Percentiles rank a stretch among this genome's conserved stretches.
Conservation (phyloP, 2,113 vertebrate genomes). For the Phyllostomus discolor region DNA sequence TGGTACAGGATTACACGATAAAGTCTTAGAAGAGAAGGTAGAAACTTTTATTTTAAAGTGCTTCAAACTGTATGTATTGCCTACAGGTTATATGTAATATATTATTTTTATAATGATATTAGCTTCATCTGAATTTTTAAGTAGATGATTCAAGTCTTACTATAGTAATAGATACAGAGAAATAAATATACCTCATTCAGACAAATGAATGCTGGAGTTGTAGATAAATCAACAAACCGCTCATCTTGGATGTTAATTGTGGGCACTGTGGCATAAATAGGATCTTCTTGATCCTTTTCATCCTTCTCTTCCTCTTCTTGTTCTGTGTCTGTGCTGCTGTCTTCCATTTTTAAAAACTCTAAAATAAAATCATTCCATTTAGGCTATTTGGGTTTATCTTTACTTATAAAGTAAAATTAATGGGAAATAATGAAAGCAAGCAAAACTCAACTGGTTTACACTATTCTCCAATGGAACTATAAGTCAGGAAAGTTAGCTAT, state of each 20-base stretch:
- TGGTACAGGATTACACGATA: neutral
- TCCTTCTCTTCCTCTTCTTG: neutral
- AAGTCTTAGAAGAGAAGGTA: neutral
- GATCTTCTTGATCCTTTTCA: slow-evolving; percentile 49
- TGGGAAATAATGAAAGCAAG: neutral
- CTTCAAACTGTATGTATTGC: neutral
- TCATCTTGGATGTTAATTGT: slow-evolving; percentile 76
- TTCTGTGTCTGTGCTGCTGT: slow-evolving; percentile 67
- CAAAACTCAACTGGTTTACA: neutral
- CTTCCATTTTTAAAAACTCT: slow-evolving; percentile 82
- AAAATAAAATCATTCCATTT: slow-evolving; percentile 49
- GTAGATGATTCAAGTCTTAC: neutral
- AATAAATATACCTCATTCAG: slow-evolving; percentile 87
- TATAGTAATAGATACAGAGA: neutral
- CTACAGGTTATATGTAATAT: neutral
- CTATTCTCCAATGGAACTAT: neutral
- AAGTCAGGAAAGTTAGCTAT: neutral
- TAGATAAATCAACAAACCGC: slow-evolving; percentile 62
- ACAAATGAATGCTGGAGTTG: slow-evolving; percentile 83
- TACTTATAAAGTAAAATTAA: neutral
- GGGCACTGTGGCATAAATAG: slow-evolving; percentile 74
- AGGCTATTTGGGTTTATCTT: neutral
- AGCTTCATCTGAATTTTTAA: slow-evolving; percentile 8
- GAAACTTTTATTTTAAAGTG: neutral
- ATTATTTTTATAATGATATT: neutral